Evolutionary conservation across 2,888 invertebrate species (phyloP), one percentile per base, ranked within the genome.

Genomic region (Troglohyphantes excavatus): DNA sequence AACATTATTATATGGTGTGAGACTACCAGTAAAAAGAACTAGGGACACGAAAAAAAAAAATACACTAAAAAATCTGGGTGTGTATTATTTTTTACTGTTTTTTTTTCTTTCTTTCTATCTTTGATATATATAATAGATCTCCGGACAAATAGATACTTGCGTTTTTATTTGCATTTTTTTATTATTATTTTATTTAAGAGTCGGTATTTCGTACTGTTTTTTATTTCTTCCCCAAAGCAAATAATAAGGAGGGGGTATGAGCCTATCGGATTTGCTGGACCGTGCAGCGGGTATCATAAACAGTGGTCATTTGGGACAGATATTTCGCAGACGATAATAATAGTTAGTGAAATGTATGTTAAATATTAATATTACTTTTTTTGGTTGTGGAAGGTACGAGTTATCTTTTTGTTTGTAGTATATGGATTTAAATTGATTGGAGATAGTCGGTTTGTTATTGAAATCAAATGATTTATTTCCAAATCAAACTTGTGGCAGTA

Each of bases 1-100:
- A 89, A 89, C 88, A 83, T 82, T 89, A 89, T 89, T 89, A 89
- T 89, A 89, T 67, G 75, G 82, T 75, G 63, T 61, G 88, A 68
- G 73, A 89, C 76, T 67, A 19, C 23, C 46, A 46, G 67, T 23
- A 46, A 84, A 75, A 67, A 75, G 46, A 73, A 68, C 46, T 46
- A 67, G 46, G 63, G 43, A 61, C n/a, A 39, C 1, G 46, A 27
- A 23, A 46, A n/a, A 23, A 72, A 26, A 26, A 72, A 21, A 11
- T 3, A 2, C n/a, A 53, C 53, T 53, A n/a, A 53, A 53, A 53
- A 53, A 53, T n/a, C 53, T n/a, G 53, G 53, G 17, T 53, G 39
- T 39, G 39, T n/a, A n/a, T 39, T 39, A 39, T 39, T 6, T 39
- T 39, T 39, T 39, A 39, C 13, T 39, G 7, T 53, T 46, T 46